A percentile compares a stretch with the other conserved stretches of the same genome.
These are phyloP conservation scores for Megaceryle alcyon DNA, from an alignment of 2,797 vertebrate species.

Conservation along the genomic window DNA sequence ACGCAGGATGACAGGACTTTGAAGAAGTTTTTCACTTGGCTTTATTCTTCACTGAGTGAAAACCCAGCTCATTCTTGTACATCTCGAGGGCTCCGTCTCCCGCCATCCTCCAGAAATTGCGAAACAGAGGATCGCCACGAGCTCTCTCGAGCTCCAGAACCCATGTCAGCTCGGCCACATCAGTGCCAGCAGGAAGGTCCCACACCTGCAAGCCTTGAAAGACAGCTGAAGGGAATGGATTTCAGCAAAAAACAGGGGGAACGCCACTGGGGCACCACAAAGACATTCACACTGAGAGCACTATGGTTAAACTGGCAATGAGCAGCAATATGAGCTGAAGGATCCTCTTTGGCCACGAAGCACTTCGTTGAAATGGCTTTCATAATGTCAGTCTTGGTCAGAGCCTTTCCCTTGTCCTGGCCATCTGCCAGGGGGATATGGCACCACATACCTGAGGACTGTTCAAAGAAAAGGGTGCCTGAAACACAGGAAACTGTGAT, in stretches of 20 bases:
- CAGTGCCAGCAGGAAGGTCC: not conserved
- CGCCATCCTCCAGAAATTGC: not conserved
- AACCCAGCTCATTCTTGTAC: not conserved
- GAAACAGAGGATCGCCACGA: rapidly evolving
- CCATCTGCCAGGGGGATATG: not conserved
- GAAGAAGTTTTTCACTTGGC: not conserved
- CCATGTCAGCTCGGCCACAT: not conserved
- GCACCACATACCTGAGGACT: conserved; percentile 6
- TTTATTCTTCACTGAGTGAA: not conserved
- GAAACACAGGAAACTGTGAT: conserved; percentile 30
- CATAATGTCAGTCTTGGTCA: not conserved
- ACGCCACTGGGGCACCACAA: not conserved
- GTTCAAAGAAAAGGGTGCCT: conserved; percentile 40
- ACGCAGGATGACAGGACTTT: not conserved
- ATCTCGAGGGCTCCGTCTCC: not conserved
- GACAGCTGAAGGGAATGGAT: not conserved
- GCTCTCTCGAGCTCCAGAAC: rapidly evolving
- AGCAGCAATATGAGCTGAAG: not conserved
- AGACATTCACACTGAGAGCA: not conserved
- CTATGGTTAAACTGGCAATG: not conserved
- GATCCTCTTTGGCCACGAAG: not conserved
- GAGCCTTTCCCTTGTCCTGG: conserved; percentile 4
- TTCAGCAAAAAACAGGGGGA: not conserved
- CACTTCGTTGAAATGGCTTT: not conserved
- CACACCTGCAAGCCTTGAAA: not conserved